Evolutionary conservation across 2,113 vertebrate species (phyloP), one percentile per base, ranked within the genome.

Genomic region (Nasalis larvatus): DNA sequence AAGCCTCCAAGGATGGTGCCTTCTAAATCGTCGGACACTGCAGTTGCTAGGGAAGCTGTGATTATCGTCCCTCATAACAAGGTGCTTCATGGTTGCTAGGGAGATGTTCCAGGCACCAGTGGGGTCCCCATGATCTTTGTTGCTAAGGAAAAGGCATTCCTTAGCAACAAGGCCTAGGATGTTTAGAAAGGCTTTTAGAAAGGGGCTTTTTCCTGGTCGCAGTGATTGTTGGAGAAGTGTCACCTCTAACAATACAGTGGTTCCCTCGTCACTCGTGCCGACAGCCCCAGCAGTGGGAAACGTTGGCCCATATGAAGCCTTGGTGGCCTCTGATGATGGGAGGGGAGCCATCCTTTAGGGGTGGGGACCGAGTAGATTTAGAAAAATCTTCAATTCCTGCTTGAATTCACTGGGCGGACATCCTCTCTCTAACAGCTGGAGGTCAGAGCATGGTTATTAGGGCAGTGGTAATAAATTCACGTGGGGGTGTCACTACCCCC

Each of bases 131-230:
- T 12, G 74, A 81, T 82, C 82, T 91, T 92, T 81, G 92, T 78
- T 94, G 97, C 86, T 89, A 96, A 52, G 94, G 68, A 83, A 77
- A 74, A 81, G 74, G 80, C 77, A 76, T 96, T 88, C 86, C 88
- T 96, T 91, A 94, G 92, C 77, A 58, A 94, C 84, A 82, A 96
- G 82, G 58, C n/a, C 56, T 18, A 11, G 25, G 32, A 68, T 81
- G 32, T 63, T 96, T 49, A 45, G 68, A 69, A 82, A 94, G 63
- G 47, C 60, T 54, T 91, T 47, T 17, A 14, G 8, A 77, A 86
- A 45, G 32, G 86, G 58, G 12, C 60, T 54, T 60, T 20, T 56
- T 9, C 52, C 8, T 54, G 71, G 69, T 81, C 45, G 58, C 17
- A 45, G 10, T 20, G 54, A 84, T 42, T 35, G 37, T 52, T 85